Base-by-base conservation (phyloP, 2,888 invertebrate genomes). In the Halictus ligatus region DNA sequence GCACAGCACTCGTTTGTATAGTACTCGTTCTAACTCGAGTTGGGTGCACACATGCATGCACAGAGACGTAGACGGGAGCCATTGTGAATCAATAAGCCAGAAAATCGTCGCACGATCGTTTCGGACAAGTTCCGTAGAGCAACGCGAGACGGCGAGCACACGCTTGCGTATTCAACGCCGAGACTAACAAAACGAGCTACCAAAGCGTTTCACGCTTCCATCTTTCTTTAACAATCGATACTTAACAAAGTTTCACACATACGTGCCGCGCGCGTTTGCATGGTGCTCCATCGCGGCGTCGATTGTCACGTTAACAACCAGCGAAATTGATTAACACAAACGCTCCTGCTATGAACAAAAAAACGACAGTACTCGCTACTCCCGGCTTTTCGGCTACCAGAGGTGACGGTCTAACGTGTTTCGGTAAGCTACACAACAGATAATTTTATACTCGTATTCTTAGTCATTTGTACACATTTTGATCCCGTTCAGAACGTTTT, bases 21-120 rank as follows among this genome's bases (percentile, higher is more conserved):
- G 79, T 74, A 60, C 79, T 58, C 60, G 78, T 60, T 72, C 75
- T 76, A 77, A 80, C 89, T 89, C 90, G 94, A 94, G 94, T 94
- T 94, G 94, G 93, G 93, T 93, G 94, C 94, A 93, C 93, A 93
- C 90, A 92, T 93, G 93, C 92, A 92, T 92, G 92, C 91, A 92
- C 91, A 88, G 91, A 88, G 90, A 89, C 89, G 90, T 90, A 89
- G 90, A 84, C 89, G 90, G 92, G 93, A 94, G 94, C 92, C 85
- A 91, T 93, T 93, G 94, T 93, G 88, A 93, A 93, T 94, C 94
- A 94, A 94, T 93, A 89, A 90, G 69, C 82, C 79, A 78, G 71
- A 48, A 79, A 78, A 79, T 86, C 73, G 74, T 80, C 60, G 69
- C 64, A 75, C 71, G 50, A 81, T 40, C 46, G 25, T 64, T 29